Base-by-base conservation (phyloP, 2,797 vertebrate species). In the Chromobotia macracanthus region DNA sequence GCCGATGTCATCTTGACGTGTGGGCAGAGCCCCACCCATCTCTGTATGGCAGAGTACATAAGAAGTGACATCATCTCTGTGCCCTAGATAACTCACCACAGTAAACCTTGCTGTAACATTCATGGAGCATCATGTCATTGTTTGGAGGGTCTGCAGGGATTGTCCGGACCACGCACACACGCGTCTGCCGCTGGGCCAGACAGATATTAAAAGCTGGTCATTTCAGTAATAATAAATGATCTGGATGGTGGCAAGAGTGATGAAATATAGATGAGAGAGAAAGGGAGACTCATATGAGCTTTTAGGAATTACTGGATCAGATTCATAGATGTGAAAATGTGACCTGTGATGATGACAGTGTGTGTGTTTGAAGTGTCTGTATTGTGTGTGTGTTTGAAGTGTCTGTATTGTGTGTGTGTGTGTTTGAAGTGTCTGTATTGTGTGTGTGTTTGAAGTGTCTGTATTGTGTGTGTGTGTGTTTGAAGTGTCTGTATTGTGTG, bases 181-280 rank as follows among this genome's bases (percentile, higher is more conserved):
- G 44, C 31, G 51, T 35, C 76, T 55, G 68, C 25, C 3, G 70
- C 55, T 61, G 48, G 38, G 69, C 61, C 51, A 82, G 61, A 80
- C 79, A 78, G 75, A n/a, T n/a, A 70, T n/a, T 78, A 51, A 75
- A 91, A 86, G 87, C 87, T 85, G 88, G 86, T 87, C 86, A 89
- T 90, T 91, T 80, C 83, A 93, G n/a, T n/a, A n/a, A 92, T 93
- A 93, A 93, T 93, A 88, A 87, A 92, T 93, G 90, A 92, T 91
- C 90, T 89, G 83, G 83, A 85, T 88, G 87, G 86, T 85, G 85
- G 85, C 87, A 91, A 51, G 63, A 21, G 67, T 74, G 25, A 70
- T 91, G 83, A 92, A 92, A 90, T 91, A 92, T 91, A 90, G 88
- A 93, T 92, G 90, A 83, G 83, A 79, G 15, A 56, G 19, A n/a